These are phyloP conservation scores for Parasteatoda lunata DNA, from an alignment of 2,888 invertebrate species.

Conservation along the genomic window DNA sequence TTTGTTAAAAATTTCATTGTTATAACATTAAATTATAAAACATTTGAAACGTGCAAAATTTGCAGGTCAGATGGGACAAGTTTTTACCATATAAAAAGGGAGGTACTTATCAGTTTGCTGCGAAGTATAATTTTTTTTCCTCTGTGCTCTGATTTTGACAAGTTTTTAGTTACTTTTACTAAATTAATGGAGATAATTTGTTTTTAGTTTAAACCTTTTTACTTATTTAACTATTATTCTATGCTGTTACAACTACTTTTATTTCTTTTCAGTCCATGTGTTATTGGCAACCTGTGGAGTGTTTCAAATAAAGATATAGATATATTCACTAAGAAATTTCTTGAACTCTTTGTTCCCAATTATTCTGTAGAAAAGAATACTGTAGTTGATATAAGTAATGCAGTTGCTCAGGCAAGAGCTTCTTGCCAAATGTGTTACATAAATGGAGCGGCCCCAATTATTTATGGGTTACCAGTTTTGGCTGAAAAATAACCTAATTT, in stretches of 20 bases:
- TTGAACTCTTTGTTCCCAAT: constrained; percentile 72
- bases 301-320: constrained; percentile 81
- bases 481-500: constrained; percentile 11
- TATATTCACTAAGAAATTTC: constrained; percentile 73
- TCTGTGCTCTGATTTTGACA: no score
- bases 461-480: constrained; percentile 82
- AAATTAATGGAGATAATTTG: no score
- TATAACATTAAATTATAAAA: no score
- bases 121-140: no score
- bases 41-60: no score
- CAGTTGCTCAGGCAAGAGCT: constrained; percentile 71
- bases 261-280: constrained; percentile 79
- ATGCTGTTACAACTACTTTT: constrained; percentile 12
- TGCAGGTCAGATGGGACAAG: no score
- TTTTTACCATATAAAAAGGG: no score
- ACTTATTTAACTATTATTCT: no score
- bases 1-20: no score
- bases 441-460: constrained; percentile 84
- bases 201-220: no score
- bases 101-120: no score
- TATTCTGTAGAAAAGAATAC: constrained; percentile 27
- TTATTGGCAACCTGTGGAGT: constrained; percentile 87
- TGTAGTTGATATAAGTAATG: constrained; percentile 62
- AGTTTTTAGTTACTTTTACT: no score
- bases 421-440: constrained; percentile 76